phyloP scores from a whole-genome alignment of 1,140 invertebrate species.

The Trichonephila clavipes region DNA sequence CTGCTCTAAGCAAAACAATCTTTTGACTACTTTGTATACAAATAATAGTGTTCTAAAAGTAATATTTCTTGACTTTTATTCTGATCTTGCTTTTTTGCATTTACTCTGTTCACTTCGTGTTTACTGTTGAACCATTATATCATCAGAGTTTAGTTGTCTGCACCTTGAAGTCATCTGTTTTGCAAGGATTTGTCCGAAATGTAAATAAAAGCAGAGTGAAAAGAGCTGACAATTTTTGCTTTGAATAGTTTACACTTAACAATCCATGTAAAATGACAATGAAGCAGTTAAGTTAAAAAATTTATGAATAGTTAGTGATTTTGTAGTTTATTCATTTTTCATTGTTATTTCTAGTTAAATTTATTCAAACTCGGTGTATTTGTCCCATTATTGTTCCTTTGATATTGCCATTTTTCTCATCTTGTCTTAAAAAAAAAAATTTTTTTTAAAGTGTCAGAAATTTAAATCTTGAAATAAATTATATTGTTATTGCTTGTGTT shows the following conservation, averaged over 20 bases:
- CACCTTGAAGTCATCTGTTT: constrained; percentile 44
- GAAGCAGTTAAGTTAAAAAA: constrained; percentile 63
- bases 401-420: constrained; percentile 61
- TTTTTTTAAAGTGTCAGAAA: constrained; percentile 8
- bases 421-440: not conserved
- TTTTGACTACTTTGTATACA: constrained; percentile 64
- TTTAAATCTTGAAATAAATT: constrained; percentile 9
- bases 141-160: constrained; percentile 75
- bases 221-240: constrained; percentile 54
- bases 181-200: constrained; percentile 8
- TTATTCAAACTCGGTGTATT: constrained; percentile 72
- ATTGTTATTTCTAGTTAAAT: constrained; percentile 72
- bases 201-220: constrained; percentile 44
- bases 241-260: constrained; percentile 64
- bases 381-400: constrained; percentile 49
- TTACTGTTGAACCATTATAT: constrained; percentile 73
- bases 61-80: constrained; percentile 70
- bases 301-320: constrained; percentile 74
- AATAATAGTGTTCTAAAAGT: constrained; percentile 67
- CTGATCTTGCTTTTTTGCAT: constrained; percentile 74
- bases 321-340: constrained; percentile 74
- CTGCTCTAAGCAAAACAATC: constrained; percentile 67
- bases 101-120: constrained; percentile 75
- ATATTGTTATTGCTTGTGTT: constrained; percentile 72
- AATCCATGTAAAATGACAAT: constrained; percentile 9